phyloP scores from a whole-genome alignment of 37 sponge, comb jelly and placozoan genomes.

The Eunapius fragilis region DNA sequence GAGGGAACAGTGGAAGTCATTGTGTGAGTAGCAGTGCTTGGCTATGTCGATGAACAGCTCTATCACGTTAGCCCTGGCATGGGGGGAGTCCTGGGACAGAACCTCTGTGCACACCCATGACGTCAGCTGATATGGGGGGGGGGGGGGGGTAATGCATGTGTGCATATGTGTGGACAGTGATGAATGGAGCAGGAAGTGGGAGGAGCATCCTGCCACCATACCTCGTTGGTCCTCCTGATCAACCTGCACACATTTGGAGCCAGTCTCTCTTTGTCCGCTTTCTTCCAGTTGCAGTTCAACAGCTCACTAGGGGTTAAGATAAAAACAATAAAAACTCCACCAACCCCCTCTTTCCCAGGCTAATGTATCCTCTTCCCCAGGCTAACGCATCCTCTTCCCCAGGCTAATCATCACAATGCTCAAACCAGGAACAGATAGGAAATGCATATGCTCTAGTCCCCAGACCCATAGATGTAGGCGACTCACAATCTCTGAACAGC shows the following conservation, averaged over 20 bases:
- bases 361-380: neutral
- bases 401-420: no score
- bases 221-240: conserved; percentile 73
- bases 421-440: no score
- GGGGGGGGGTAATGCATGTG: neutral
- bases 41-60: conserved; percentile 79
- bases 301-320: conserved; percentile 49
- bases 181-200: neutral
- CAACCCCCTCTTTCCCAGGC: no score
- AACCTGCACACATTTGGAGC: conserved; percentile 73
- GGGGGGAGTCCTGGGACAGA: conserved; percentile 38
- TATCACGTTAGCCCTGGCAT: conserved; percentile 48
- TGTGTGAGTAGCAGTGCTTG: conserved; percentile 59
- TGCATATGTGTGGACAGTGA: neutral
- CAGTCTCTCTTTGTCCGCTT: conserved; percentile 40
- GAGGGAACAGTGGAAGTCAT: conserved; percentile 74
- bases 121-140: conserved; percentile 41
- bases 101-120: conserved; percentile 83
- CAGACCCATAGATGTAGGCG: neutral
- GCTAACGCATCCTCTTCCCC: neutral
- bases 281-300: conserved; percentile 74
- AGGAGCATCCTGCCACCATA: neutral
- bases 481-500: conserved; percentile 59
- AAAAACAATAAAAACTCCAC: neutral
- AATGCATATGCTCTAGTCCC: neutral